These are phyloP conservation scores for Peromyscus leucopus DNA, from an alignment of 2,113 vertebrate species.

Conservation along the genomic window DNA sequence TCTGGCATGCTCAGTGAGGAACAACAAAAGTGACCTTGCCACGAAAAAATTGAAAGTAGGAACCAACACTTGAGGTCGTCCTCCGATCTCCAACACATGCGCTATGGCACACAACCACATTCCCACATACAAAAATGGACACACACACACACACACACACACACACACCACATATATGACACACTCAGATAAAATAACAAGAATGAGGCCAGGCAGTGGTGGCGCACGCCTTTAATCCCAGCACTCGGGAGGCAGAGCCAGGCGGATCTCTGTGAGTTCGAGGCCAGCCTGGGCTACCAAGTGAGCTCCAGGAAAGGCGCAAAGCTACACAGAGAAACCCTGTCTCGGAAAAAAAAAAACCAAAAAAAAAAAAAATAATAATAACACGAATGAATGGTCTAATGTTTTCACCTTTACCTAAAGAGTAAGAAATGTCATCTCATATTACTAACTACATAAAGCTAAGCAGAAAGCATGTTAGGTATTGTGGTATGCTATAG, in stretches of 20 bases:
- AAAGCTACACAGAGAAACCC: too few relatives aligned
- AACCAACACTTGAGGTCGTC: background rate
- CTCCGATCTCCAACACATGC: background rate
- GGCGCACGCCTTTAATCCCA: too few relatives aligned
- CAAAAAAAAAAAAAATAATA: too few relatives aligned
- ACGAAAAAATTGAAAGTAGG: background rate
- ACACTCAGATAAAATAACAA: background rate
- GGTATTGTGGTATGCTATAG: background rate
- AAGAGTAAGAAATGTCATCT: background rate
- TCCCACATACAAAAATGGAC: background rate
- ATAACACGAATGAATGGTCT: background rate
- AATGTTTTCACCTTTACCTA: slow-evolving; percentile 34
- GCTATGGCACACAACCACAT: background rate
- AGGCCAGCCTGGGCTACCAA: too few relatives aligned
- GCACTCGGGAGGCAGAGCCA: too few relatives aligned
- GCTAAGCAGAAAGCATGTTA: background rate
- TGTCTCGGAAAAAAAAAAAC: too few relatives aligned
- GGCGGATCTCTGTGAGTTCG: too few relatives aligned
- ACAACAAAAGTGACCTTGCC: background rate
- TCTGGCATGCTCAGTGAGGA: background rate
- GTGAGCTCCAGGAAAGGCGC: too few relatives aligned
- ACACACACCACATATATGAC: background rate
- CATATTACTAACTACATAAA: background rate
- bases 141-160: background rate
- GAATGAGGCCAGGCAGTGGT: too few relatives aligned